Evolutionary conservation across 2,797 vertebrate species (phyloP), one percentile per base, ranked within the genome.

Genomic region (Denticeps clupeoides): DNA sequence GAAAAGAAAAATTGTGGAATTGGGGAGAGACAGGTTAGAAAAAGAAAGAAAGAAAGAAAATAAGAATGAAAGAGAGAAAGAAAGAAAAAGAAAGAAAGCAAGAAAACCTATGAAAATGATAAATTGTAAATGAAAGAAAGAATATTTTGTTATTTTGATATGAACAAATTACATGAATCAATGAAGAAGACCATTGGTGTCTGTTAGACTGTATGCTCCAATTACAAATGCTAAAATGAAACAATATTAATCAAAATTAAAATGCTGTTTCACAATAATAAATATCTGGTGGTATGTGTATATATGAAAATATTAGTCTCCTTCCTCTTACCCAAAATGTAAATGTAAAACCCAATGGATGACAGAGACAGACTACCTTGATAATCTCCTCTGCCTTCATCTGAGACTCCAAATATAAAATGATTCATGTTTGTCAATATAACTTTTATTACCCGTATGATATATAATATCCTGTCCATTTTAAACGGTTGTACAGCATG

Each of bases 121-220:
- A 31, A 28, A 40, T 5, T 27, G 23, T 52, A 21, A 23, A 21
- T 22, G 11, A 6, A 49, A 33, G n/a, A 23, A 19, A 49, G 4
- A 48, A 41, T 32, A n/a, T n/a, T n/a, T n/a, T n/a, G n/a, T n/a
- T n/a, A n/a, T n/a, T n/a, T n/a, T n/a, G 23, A 47, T 3, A 18
- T 46, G 33, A 59, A 6, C 48, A 49, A 64, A 57, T 61, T 55
- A 41, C 44, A 67, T 61, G 58, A 63, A 59, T n/a, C 41, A 58
- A 43, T 56, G 50, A 37, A 44, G 21, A 48, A 53, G 51, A 46
- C 25, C 9, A 49, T 52, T 1, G 33, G 3, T 48, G 27, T 49
- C 3, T 32, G 38, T 53, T 64, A 47, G 55, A 8, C 16, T 33
- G n/a, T 7, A 18, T n/a, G 46, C 26, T 2, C 3, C 11, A 11